Evolutionary conservation across 2,888 invertebrate species (phyloP).

Genomic region (Argyra leucocephala): DNA sequence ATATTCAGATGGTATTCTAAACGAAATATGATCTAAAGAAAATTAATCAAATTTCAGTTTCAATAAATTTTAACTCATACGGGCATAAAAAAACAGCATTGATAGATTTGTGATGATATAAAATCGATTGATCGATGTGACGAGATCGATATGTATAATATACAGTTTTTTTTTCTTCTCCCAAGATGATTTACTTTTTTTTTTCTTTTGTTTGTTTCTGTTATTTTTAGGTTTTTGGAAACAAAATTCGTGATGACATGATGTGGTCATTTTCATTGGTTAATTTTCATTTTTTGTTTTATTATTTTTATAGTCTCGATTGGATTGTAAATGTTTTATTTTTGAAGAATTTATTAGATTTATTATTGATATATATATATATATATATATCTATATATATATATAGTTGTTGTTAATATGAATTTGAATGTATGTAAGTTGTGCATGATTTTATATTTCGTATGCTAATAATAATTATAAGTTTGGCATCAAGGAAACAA

Average conservation of each 20-base stretch:
- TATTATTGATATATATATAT: no score
- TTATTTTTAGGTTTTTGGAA: not conserved
- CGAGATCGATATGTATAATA: not conserved
- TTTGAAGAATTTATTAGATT: no score
- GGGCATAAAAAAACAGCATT: no score
- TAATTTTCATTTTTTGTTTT: not conserved
- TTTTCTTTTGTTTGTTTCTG: not conserved
- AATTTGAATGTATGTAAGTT: not conserved
- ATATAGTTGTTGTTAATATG: not conserved
- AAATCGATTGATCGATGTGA: not conserved
- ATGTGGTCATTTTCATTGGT: not conserved
- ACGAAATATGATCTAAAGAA: no score
- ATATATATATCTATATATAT: no score
- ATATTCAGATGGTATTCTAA: no score
- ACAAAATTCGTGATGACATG: not conserved
- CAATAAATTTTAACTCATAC: no score
- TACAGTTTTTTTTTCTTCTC: not conserved
- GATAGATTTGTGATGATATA: no score
- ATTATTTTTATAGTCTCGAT: not conserved
- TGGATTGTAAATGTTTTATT: not conserved
- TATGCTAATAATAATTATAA: not conserved
- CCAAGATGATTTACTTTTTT: not conserved
- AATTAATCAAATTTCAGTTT: no score
- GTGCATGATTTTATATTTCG: not conserved
- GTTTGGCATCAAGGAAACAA: not conserved